Percentiles rank a stretch among this genome's conserved stretches.
Evolutionary conservation across 2,113 vertebrate genomes (phyloP).

Genomic region (Cheirogaleus medius): DNA sequence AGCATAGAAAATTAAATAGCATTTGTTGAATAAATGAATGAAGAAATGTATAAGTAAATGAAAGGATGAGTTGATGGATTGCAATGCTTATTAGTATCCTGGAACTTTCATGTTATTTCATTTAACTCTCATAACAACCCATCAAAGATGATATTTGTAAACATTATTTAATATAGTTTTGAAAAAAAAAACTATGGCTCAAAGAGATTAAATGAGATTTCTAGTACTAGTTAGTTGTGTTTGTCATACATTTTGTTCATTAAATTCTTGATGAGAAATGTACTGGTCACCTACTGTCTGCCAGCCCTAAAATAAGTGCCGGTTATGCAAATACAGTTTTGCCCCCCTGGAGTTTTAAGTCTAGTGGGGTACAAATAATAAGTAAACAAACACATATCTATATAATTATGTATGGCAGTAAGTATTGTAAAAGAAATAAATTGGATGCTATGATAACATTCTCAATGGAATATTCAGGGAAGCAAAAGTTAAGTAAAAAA

Average conservation of each 20-base stretch:
- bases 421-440: neutral
- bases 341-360: neutral
- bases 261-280: neutral
- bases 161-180: neutral
- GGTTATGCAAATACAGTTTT: neutral
- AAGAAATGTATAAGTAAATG: neutral
- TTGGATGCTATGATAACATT: neutral
- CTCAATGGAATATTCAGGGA: neutral
- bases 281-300: neutral
- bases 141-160: neutral
- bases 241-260: neutral
- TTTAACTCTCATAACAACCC: neutral
- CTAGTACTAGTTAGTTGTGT: neutral
- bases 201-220: neutral
- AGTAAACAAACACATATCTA: neutral
- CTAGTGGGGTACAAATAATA: neutral
- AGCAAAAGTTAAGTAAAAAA: neutral
- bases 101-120: neutral
- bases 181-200: neutral
- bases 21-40: neutral
- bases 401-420: neutral
- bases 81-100: neutral
- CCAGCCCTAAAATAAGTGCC: neutral
- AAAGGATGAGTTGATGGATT: neutral
- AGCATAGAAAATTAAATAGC: neutral